Evolutionary conservation across 2,888 invertebrate genomes (phyloP).

Genomic region (Xestia ashworthii): DNA sequence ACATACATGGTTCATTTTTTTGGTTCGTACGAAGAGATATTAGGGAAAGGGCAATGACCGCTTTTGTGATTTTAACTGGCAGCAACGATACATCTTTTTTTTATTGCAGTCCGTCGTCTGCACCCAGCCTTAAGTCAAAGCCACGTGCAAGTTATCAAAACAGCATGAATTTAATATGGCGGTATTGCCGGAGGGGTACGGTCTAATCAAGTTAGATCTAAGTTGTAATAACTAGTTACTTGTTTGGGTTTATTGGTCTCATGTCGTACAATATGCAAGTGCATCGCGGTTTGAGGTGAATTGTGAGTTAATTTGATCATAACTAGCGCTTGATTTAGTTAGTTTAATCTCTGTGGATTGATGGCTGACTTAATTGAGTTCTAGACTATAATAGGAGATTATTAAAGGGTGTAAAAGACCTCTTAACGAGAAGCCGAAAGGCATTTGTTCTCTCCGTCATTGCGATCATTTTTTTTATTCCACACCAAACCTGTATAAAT

Average conservation of each 20-base stretch:
- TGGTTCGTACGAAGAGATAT: no score
- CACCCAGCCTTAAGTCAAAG: slow-evolving; percentile 24
- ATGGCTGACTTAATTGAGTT: background rate
- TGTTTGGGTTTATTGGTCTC: slow-evolving; percentile 36
- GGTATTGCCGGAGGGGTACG: slow-evolving; percentile 34
- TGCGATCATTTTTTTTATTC: no score
- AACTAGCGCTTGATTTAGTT: slow-evolving; percentile 3
- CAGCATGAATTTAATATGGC: slow-evolving; percentile 55
- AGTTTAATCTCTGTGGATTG: background rate
- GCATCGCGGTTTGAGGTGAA: slow-evolving; percentile 12
- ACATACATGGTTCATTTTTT: no score
- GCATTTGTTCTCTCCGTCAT: no score
- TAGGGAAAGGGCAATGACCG: no score
- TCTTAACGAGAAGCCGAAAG: no score
- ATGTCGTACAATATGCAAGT: slow-evolving; percentile 3
- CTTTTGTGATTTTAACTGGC: no score
- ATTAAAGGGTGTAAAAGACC: no score
- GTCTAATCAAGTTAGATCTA: slow-evolving; percentile 42
- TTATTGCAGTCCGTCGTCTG: slow-evolving; percentile 1
- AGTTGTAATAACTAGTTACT: slow-evolving; percentile 40
- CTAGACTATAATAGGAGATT: background rate
- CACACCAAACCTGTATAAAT: no score
- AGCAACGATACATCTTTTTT: background rate
- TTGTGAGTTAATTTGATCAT: slow-evolving; percentile 23
- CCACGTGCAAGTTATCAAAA: slow-evolving; percentile 54